Conservation (phyloP, 1,140 invertebrate species). For the Eumeta japonica region DNA sequence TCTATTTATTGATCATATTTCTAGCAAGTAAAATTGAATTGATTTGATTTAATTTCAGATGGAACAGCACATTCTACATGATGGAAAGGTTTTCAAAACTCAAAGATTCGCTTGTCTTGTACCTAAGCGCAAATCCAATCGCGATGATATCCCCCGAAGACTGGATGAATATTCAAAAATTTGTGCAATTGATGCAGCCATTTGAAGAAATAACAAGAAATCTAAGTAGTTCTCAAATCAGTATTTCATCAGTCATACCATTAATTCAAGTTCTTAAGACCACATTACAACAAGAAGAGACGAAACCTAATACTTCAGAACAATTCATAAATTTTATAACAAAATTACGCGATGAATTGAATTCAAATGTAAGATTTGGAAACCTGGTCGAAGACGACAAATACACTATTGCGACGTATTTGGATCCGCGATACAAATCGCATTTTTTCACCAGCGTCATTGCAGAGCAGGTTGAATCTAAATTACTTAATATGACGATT, state of each 20-base stretch:
- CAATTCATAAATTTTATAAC: too few species aligned
- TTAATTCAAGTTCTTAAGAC: too few species aligned
- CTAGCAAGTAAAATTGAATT: too few species aligned
- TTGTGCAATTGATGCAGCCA: constrained; percentile 10
- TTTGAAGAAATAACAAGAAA: constrained; percentile 12
- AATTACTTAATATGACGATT: constrained; percentile 5
- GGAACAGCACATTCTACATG: too few species aligned
- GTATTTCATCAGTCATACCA: constrained; percentile 13
- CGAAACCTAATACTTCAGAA: constrained; percentile 10
- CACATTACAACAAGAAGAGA: constrained; percentile 11
- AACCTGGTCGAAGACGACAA: constrained; percentile 5
- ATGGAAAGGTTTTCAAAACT: too few species aligned
- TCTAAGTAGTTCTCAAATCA: constrained; percentile 9
- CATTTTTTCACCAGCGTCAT: too few species aligned
- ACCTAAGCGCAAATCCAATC: too few species aligned
- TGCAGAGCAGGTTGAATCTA: constrained; percentile 8
- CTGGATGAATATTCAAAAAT: constrained; percentile 8
- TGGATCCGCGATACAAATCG: too few species aligned
- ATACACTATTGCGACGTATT: constrained; percentile 11
- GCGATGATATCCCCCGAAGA: too few species aligned
- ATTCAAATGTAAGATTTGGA: constrained; percentile 12
- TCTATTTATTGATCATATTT: too few species aligned
- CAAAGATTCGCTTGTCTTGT: too few species aligned
- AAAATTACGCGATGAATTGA: constrained; percentile 12
- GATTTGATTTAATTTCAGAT: too few species aligned